Evolutionary conservation across 2,888 invertebrate species (phyloP).

Genomic region (Latheticus oryzae): DNA sequence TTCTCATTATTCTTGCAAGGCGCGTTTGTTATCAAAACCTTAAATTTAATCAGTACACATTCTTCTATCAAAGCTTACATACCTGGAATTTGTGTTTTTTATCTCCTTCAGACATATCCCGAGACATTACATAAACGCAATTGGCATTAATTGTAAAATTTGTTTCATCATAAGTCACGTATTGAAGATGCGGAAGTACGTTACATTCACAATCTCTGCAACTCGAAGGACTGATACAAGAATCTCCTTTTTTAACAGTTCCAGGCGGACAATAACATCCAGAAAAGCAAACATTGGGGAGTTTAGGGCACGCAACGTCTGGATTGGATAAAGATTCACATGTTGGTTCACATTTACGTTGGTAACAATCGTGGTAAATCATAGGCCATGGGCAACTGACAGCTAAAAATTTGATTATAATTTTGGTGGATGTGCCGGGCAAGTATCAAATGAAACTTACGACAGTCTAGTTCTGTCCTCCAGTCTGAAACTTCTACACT

Average conservation of each 20-base stretch:
- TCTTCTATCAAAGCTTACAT: conserved; percentile 11
- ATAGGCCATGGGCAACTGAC: conserved; percentile 79
- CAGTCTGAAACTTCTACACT: conserved; percentile 76
- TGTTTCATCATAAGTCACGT: conserved; percentile 84
- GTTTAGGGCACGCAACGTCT: conserved; percentile 71
- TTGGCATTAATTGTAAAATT: conserved; percentile 85
- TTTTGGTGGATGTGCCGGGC: conserved; percentile 1
- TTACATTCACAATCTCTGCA: conserved; percentile 82
- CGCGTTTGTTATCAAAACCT: conserved; percentile 79
- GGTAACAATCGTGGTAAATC: conserved; percentile 86
- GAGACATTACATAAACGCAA: conserved; percentile 85
- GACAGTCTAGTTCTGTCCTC: conserved; percentile 79
- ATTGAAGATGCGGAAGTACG: conserved; percentile 83
- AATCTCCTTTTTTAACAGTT: conserved; percentile 73
- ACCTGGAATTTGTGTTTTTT: conserved; percentile 69
- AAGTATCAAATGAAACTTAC: conserved; percentile 65
- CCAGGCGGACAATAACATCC: conserved; percentile 90
- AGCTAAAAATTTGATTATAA: conserved; percentile 64
- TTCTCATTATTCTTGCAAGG: conserved; percentile 72
- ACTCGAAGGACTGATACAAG: conserved; percentile 76
- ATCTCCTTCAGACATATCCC: conserved; percentile 69
- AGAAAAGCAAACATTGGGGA: conserved; percentile 78
- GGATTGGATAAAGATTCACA: conserved; percentile 74
- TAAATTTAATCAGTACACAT: conserved; percentile 39
- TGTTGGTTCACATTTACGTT: conserved; percentile 80